These are phyloP conservation scores for Gnatocerus cornutus DNA, from an alignment of 2,888 invertebrate species.

Conservation along the genomic window DNA sequence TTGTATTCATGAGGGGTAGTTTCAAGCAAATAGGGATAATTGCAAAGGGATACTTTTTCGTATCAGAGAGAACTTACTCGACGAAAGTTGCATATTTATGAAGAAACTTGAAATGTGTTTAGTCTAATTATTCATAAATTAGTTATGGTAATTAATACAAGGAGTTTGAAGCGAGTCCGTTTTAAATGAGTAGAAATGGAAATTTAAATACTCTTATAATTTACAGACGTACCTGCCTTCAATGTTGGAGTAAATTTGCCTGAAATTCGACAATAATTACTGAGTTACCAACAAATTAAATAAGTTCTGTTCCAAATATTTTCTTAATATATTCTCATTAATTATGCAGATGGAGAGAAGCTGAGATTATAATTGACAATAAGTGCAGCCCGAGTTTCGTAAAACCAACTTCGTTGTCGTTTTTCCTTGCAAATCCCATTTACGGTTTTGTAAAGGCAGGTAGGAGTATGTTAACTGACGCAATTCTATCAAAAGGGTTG, in stretches of 20 bases:
- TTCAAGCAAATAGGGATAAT: conserved; percentile 37
- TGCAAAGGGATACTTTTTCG: conserved; percentile 36
- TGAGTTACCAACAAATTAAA: conserved; percentile 38
- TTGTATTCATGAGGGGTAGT: conserved; percentile 36
- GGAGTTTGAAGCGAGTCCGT: conserved; percentile 53
- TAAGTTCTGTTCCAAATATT: conserved; percentile 37
- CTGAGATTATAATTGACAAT: conserved; percentile 25
- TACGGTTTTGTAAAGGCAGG: conserved; percentile 18
- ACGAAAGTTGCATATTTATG: conserved; percentile 59
- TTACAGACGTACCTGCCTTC: conserved; percentile 47
- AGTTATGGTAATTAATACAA: conserved; percentile 61
- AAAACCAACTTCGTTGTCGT: conserved; percentile 18
- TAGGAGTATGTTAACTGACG: conserved; percentile 30
- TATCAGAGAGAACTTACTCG: conserved; percentile 27
- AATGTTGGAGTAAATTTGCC: conserved; percentile 19
- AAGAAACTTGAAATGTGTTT: conserved; percentile 55
- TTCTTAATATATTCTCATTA: conserved; percentile 28
- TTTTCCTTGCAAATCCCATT: conserved; percentile 7
- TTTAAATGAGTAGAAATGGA: conserved; percentile 55
- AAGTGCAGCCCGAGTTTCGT: conserved; percentile 18
- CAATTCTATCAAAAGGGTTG: conserved; percentile 29
- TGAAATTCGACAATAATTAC: conserved; percentile 37
- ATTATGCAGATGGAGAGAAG: conserved; percentile 31
- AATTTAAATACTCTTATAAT: conserved; percentile 59
- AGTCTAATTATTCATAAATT: conserved; percentile 59